Base-by-base conservation (phyloP, 2,888 invertebrate genomes). In the Drosophila ezoana region DNA sequence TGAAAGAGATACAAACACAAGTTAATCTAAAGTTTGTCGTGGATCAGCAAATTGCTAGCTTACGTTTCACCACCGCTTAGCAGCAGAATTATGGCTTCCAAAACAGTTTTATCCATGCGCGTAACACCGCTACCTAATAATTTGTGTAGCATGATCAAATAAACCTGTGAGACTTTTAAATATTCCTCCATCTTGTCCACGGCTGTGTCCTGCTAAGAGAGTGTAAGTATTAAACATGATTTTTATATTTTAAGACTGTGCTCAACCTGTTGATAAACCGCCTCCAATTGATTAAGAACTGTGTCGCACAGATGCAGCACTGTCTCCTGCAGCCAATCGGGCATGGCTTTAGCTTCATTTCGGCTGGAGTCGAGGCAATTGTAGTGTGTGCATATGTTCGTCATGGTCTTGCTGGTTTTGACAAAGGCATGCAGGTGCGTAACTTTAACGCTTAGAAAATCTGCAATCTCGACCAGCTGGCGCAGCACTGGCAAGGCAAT, bases 41-140 rank as follows among this genome's bases (percentile, higher is more conserved):
- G 8, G 6, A 11, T 3, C 28, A 14, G 14, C 0, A 4, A 3
- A 0, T n/a, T 23, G 8, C 10, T 0, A 13, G 47, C 75, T 58
- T 59, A 80, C 87, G 28, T 52, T 74, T 70, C 59, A 28, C 60
- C 66, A n/a, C 54, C 57, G 20, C 20, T 57, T 1, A 70, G 52
- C 4, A 72, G 54, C 10, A 56, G 62, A 16, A 49, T 53, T 1
- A 89, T 56, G 0, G 73, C 69, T 11, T 74, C 61, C 23, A 67
- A 57, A 52, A 75, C 61, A 9, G 47, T 58, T 51, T 75, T 72
- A 3, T 62, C 32, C 0, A 93, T 0, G 92, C 93, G 79, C 81
- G 45, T 41, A 9, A 75, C 70, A 18, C 70, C 66, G 1, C 43
- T 54, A 1, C 52, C 47, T 0, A 89, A 63, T 4, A 79, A 68